A percentile compares a stretch with the other conserved stretches of the same genome.
These are phyloP conservation scores for Hippocampus guttulatus DNA, from an alignment of 2,113 vertebrate genomes.

Conservation along the genomic window DNA sequence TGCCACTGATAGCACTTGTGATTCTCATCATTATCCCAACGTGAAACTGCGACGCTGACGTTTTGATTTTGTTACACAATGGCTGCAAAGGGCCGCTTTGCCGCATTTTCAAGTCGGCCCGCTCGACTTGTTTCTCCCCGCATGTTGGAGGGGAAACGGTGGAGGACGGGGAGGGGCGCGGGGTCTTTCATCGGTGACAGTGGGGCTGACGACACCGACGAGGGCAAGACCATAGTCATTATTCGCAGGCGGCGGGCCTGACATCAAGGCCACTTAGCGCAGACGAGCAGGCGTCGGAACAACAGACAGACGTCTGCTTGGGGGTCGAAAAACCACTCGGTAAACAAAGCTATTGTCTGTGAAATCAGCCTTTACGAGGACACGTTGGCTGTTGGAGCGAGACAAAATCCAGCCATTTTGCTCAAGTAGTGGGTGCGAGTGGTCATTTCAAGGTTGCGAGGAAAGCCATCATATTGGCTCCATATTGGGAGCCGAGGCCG, in stretches of 20 bases:
- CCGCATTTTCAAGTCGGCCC: not conserved
- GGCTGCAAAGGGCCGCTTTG: not conserved
- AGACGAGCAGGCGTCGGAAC: constrained; percentile 55
- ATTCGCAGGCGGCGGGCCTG: constrained; percentile 39
- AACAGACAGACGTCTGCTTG: constrained; percentile 39
- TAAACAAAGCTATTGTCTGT: constrained; percentile 59
- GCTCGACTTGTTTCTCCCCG: not conserved
- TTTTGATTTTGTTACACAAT: not conserved
- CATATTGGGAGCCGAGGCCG: too few relatives aligned
- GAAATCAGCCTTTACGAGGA: constrained; percentile 35
- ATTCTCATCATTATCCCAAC: too few relatives aligned
- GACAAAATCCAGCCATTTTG: not conserved
- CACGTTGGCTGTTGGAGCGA: not conserved
- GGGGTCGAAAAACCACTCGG: constrained; percentile 43
- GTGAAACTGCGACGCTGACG: not conserved
- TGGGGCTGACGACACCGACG: constrained; percentile 30
- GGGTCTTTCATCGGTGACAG: constrained; percentile 26
- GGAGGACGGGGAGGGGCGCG: not conserved
- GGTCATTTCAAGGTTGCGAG: not conserved
- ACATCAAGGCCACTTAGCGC: constrained; percentile 21
- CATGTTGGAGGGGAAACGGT: not conserved
- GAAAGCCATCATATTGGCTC: not conserved
- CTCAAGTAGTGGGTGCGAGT: not conserved
- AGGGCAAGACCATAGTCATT: constrained; percentile 63
- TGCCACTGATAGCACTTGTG: too few relatives aligned